Conservation (phyloP, 2,113 vertebrate species). For the Drymodes brunneopygia region DNA sequence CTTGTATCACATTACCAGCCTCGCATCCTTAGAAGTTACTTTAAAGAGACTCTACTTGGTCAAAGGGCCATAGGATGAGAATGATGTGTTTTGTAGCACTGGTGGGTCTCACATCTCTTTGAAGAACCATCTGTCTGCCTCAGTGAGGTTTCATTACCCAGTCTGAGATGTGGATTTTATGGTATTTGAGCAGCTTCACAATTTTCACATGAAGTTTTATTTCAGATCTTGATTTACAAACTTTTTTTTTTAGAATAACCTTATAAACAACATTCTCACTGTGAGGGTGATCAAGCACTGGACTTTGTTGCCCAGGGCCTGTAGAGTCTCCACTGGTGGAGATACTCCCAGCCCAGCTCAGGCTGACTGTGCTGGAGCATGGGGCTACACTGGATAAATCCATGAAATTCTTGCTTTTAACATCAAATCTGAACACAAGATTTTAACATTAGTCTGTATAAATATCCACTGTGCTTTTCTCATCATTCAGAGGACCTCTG, state of each 20-base stretch:
- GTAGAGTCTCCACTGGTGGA: background rate
- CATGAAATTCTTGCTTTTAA: background rate
- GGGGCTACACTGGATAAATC: fast-evolving
- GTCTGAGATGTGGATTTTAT: background rate
- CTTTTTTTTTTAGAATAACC: background rate
- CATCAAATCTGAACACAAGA: background rate
- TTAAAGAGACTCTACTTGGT: background rate
- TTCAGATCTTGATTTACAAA: background rate
- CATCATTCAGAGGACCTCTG: background rate
- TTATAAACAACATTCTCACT: background rate
- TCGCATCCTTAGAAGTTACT: background rate
- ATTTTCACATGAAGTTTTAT: background rate
- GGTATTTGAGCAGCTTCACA: background rate
- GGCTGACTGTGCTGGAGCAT: fast-evolving
- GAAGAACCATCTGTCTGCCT: background rate
- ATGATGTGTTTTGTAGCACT: background rate
- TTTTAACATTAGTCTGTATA: background rate
- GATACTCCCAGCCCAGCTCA: background rate
- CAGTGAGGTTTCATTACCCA: background rate
- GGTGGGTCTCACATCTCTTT: background rate
- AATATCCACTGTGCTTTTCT: background rate
- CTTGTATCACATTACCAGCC: background rate
- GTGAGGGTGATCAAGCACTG: background rate
- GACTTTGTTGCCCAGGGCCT: background rate
- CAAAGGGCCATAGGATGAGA: background rate